Evolutionary conservation across 2,113 vertebrate genomes (phyloP), one percentile per base, ranked within the genome.

Genomic region (Scalopus aquaticus): DNA sequence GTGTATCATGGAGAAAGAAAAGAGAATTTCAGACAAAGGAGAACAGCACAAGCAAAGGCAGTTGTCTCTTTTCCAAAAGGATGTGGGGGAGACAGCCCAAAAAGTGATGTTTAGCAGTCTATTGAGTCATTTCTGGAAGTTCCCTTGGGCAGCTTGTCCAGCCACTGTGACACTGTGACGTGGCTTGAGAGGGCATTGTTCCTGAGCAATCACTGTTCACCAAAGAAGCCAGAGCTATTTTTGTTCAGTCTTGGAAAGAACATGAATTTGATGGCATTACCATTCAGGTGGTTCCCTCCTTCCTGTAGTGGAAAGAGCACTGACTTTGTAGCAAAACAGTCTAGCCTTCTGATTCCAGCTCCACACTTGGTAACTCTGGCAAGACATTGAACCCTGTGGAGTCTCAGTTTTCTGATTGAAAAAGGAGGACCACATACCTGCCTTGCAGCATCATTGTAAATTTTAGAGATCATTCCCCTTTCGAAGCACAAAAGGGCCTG

Each of bases 211-310:
- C 39, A 65, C 44, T 3, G 10, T 54, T 77, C 76, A 46, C 88
- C 77, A 37, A 76, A 93, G 42, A 88, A 77, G 32, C 37, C 82
- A 82, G 49, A 60, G 51, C 56, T 93, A 79, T 67, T 96, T 58
- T 77, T 65, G 58, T 37, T 64, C 42, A 51, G 73, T 72, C 30
- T 88, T 74, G 84, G 65, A 44, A 78, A 64, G 58, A 89, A 28
- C 67, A 73, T 39, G 65, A 80, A 74, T 32, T 17, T 80, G 49
- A 56, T 74, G 54, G 39, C 58, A n/a, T 49, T 65, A 12, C 37
- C 24, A n/a, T 17, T 73, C 22, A 22, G 39, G 79, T 90, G 20
- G 65, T 65, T 73, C 30, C 49, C 58, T 49, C 4, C 7, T 79
- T 86, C 73, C 39, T 60, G 24, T 26, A 60, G 44, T 3, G 39